These are phyloP conservation scores for Coelopa frigida DNA, from an alignment of 1,140 invertebrate species.

Conservation along the genomic window DNA sequence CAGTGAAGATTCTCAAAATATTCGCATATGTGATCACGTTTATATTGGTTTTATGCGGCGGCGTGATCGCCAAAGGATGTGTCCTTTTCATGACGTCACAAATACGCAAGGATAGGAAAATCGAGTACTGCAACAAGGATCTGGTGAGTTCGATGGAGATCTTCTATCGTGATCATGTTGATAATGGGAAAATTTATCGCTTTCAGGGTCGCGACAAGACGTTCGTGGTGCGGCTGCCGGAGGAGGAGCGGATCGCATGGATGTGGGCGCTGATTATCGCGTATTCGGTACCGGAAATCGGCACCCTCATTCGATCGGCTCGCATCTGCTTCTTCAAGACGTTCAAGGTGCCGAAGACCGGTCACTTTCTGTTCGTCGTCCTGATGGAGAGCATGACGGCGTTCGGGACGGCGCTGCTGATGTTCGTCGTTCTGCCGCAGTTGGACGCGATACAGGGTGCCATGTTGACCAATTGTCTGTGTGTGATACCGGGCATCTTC, in stretches of 20 bases:
- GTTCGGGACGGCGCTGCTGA: slow-evolving; percentile 73
- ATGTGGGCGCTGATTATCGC: slow-evolving; percentile 87
- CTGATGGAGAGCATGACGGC: slow-evolving; percentile 81
- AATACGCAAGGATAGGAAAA: slow-evolving; percentile 62
- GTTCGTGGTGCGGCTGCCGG: slow-evolving; percentile 68
- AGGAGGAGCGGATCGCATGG: slow-evolving; percentile 81
- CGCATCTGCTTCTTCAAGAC: slow-evolving; percentile 89
- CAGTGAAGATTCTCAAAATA: slow-evolving; percentile 78
- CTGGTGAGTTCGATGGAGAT: slow-evolving; percentile 54
- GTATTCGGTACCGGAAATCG: slow-evolving; percentile 79
- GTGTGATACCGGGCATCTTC: slow-evolving; percentile 68
- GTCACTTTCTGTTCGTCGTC: slow-evolving; percentile 52
- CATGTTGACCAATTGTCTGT: slow-evolving; percentile 90
- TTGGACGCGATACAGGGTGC: slow-evolving; percentile 86
- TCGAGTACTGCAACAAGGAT: slow-evolving; percentile 75
- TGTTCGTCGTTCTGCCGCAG: slow-evolving; percentile 82
- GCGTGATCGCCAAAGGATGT: slow-evolving; percentile 78
- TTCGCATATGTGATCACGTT: slow-evolving; percentile 79
- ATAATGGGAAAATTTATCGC: neutral
- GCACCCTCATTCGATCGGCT: slow-evolving; percentile 72
- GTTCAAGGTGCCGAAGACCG: slow-evolving; percentile 46
- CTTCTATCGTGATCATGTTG: neutral
- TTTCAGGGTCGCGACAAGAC: slow-evolving; percentile 71
- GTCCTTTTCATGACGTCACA: slow-evolving; percentile 89
- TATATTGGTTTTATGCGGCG: slow-evolving; percentile 70